Evolutionary conservation across 2,888 invertebrate genomes (phyloP).

Genomic region (Pterostichus niger): DNA sequence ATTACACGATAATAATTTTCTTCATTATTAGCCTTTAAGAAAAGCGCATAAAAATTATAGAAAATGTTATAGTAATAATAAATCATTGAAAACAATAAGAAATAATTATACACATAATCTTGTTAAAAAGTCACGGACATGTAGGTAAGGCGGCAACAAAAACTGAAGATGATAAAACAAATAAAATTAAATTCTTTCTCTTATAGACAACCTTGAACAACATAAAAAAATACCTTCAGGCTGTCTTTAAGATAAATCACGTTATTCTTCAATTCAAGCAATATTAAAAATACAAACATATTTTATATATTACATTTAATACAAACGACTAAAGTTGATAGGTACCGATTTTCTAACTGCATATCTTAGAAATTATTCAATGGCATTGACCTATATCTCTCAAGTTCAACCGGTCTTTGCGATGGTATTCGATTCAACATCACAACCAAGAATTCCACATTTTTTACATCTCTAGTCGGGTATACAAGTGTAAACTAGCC

Average conservation of each 20-base stretch:
- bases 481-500: background rate
- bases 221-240: background rate
- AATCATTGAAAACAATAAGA: background rate
- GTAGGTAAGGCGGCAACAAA: background rate
- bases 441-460: conserved; percentile 4
- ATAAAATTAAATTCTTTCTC: background rate
- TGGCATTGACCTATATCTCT: conserved; percentile 12
- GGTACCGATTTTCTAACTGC: too few species aligned
- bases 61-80: background rate
- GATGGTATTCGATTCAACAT: conserved; percentile 1
- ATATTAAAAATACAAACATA: background rate
- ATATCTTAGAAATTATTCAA: background rate
- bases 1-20: too few species aligned
- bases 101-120: background rate
- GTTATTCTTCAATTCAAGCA: background rate
- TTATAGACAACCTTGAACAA: background rate
- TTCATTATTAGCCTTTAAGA: too few species aligned
- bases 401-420: background rate
- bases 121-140: background rate
- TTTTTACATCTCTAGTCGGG: conserved; percentile 6
- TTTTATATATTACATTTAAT: background rate
- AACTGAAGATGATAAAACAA: background rate
- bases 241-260: background rate
- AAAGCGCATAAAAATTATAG: too few species aligned
- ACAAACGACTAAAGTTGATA: too few species aligned